Percentiles rank a stretch among this genome's conserved stretches.
Conservation (phyloP, 2,113 vertebrate species). For the Notothenia rossii region DNA sequence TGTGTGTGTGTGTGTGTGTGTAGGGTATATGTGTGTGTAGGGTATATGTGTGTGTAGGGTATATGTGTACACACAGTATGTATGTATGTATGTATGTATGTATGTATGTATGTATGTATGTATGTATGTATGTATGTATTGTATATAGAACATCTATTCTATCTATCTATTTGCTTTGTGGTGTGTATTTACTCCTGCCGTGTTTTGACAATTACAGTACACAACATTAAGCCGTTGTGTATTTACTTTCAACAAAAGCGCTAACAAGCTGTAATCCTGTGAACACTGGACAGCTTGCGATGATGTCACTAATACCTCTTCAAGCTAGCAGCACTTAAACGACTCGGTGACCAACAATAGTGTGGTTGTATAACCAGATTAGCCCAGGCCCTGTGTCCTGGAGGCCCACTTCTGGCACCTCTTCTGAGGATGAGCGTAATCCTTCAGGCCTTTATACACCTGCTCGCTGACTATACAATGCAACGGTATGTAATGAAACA, state of each 20-base stretch:
- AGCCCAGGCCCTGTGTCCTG: slow-evolving; percentile 67
- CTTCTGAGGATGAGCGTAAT: slow-evolving; percentile 67
- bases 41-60: slow-evolving; percentile 13
- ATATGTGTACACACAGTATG: slow-evolving; percentile 22
- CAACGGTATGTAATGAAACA: slow-evolving; percentile 39
- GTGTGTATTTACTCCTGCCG: slow-evolving; percentile 8
- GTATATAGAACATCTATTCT: not conserved
- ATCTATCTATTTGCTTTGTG: slow-evolving; percentile 7
- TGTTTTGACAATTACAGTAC: slow-evolving; percentile 1
- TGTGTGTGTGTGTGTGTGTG: slow-evolving; percentile 41
- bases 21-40: slow-evolving; percentile 22
- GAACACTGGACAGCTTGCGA: slow-evolving; percentile 52
- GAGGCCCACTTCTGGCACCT: slow-evolving; percentile 62
- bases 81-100: not conserved
- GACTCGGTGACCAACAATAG: slow-evolving; percentile 61
- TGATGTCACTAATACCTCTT: slow-evolving; percentile 70
- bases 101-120: not conserved
- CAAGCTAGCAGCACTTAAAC: slow-evolving; percentile 48
- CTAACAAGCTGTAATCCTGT: slow-evolving; percentile 35
- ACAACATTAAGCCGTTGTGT: slow-evolving; percentile 7
- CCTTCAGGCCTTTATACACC: slow-evolving; percentile 69
- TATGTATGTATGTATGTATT: not conserved
- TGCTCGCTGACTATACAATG: slow-evolving; percentile 54
- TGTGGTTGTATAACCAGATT: slow-evolving; percentile 72
- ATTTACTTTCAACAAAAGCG: slow-evolving; percentile 25